Base-by-base conservation (phyloP, 2,888 invertebrate species). In the Drosophila robusta region DNA sequence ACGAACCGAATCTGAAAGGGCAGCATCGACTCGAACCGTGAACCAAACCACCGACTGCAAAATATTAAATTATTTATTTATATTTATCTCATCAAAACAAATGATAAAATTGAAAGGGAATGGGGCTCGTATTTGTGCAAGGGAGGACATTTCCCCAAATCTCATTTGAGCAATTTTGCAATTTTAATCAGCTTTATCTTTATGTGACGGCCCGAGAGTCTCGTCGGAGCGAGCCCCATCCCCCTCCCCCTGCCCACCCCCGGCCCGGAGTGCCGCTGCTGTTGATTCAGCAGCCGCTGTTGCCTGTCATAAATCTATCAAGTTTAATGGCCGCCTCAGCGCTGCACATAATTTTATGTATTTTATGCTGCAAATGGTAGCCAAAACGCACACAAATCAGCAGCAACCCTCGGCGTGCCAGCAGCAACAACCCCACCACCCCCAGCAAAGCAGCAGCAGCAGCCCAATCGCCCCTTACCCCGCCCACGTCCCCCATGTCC, bases 321-420 rank as follows among this genome's bases (percentile, higher is more conserved):
- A 80, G 85, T 89, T 91, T 90, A 91, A 91, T 90, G 91, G 91
- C 87, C 80, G 90, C 83, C 87, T 87, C 82, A 89, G 85, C 85
- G 78, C 87, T 87, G 91, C 87, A 91, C 89, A 91, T 91, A 91
- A 90, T 90, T 90, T 90, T 89, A 90, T 90, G 91, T 89, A 90
- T 89, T 91, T 90, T 82, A 89, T 88, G 79, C 85, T 78, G 78
- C 80, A 83, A 89, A 89, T 80, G 87, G 85, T 78, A 70, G 84
- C 80, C 83, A 70, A 75, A 78, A 73, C 70, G 78, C 71, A 75
- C 70, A 80, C 73, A 78, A 78, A 78, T 81, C 83, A 88, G 87
- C 67, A 70, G 52, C 67, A 87, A 71, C 82, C 82, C 85, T 75
- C 86, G 58, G 42, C n/a, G 18, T 46, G 49, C 39, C 56, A 52